A percentile compares a stretch with the other conserved stretches of the same genome.
phyloP scores from a whole-genome alignment of 1,140 invertebrate species.

The Branchinecta lindahli region DNA sequence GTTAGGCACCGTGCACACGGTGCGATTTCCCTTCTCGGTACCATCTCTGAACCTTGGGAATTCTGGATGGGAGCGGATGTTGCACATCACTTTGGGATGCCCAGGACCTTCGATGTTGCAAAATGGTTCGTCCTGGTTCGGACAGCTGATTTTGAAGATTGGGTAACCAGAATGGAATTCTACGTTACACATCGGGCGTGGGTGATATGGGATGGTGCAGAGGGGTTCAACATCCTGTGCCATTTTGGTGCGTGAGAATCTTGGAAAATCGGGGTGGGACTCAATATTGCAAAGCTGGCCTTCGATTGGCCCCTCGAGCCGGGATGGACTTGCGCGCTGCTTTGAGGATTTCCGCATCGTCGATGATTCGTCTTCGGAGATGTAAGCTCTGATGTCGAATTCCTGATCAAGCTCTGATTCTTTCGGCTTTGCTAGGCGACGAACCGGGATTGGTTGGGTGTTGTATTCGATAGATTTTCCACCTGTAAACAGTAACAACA shows the following conservation, averaged over 20 bases:
- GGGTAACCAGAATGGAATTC: slow-evolving; percentile 18
- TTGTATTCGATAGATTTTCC: background rate
- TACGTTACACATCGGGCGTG: slow-evolving; percentile 19
- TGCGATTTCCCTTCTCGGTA: background rate
- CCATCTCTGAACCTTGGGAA: background rate
- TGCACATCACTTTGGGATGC: slow-evolving; percentile 18
- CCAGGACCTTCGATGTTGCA: background rate
- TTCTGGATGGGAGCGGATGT: slow-evolving; percentile 17
- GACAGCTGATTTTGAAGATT: slow-evolving; percentile 1
- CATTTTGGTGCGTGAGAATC: slow-evolving; percentile 9
- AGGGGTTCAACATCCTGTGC: slow-evolving; percentile 13
- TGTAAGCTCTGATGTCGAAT: background rate
- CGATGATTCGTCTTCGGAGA: background rate
- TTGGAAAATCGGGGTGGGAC: slow-evolving; percentile 17
- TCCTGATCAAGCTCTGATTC: background rate
- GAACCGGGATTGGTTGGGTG: background rate
- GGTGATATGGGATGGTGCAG: slow-evolving; percentile 12
- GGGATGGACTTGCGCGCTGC: background rate
- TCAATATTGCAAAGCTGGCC: slow-evolving; percentile 18
- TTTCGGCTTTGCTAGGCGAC: background rate
- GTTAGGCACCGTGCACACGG: slow-evolving; percentile 12
- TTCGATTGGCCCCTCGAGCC: background rate
- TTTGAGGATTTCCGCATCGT: background rate
- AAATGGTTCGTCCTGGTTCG: background rate
- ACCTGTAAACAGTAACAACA: background rate